These are phyloP conservation scores for Struthidea cinerea DNA, from an alignment of 2,113 vertebrate species.

Conservation along the genomic window DNA sequence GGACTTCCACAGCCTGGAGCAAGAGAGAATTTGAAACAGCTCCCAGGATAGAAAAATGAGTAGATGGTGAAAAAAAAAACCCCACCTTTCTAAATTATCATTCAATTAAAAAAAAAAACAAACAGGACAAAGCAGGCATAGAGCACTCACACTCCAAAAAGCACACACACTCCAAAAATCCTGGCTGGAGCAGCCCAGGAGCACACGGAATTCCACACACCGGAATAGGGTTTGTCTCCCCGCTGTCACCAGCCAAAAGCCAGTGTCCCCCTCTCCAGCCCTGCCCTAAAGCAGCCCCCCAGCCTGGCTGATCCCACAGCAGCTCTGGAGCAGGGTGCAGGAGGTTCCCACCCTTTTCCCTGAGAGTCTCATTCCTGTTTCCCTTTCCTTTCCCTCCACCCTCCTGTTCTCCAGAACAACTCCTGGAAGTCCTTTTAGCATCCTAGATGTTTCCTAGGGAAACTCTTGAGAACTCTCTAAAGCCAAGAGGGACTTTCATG, in stretches of 20 bases:
- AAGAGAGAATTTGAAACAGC: neutral
- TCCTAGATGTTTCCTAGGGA: neutral
- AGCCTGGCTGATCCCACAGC: neutral
- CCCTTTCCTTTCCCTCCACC: neutral
- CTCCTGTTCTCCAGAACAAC: neutral
- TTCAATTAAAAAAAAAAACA: neutral
- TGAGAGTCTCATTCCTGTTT: rapidly evolving
- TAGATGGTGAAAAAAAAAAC: neutral
- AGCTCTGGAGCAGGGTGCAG: neutral
- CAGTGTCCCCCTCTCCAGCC: neutral
- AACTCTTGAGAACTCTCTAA: neutral
- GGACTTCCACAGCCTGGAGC: neutral
- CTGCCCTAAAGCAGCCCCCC: neutral
- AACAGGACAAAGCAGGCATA: neutral
- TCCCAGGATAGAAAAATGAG: neutral
- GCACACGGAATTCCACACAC: rapidly evolving
- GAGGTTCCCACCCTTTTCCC: neutral
- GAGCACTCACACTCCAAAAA: neutral
- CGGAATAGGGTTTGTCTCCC: neutral
- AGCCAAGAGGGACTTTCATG: neutral
- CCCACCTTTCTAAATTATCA: neutral
- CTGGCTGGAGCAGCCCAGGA: neutral
- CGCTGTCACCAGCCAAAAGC: neutral
- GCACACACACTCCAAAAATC: neutral
- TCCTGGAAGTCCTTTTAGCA: neutral